phyloP scores from a whole-genome alignment of 2,888 invertebrate species.

The Drosophila fulvimacula region DNA sequence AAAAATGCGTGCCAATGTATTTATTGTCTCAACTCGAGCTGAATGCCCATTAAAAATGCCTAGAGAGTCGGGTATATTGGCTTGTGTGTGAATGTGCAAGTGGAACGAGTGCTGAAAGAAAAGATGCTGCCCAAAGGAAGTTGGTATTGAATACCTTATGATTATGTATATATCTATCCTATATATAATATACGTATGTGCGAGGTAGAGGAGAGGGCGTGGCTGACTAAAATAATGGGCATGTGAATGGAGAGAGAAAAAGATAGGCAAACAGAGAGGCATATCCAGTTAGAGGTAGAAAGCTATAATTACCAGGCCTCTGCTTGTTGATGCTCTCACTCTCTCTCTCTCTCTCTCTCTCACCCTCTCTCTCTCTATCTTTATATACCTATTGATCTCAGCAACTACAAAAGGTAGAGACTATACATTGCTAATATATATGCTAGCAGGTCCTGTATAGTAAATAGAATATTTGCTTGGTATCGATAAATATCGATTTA shows the following conservation, averaged over 20 bases:
- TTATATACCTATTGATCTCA: too few species aligned
- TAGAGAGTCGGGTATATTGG: neutral
- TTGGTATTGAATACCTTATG: neutral
- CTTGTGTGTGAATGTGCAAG: too few species aligned
- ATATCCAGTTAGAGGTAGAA: neutral
- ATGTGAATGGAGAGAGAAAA: neutral
- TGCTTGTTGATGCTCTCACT: neutral
- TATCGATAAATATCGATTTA: neutral
- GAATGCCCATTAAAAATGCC: slow-evolving; percentile 10
- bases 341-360: too few species aligned
- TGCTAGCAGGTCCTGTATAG: neutral
- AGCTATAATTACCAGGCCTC: neutral
- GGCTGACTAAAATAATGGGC: neutral
- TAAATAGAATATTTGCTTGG: neutral
- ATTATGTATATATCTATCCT: too few species aligned
- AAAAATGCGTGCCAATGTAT: slow-evolving; percentile 65
- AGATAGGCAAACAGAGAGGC: neutral
- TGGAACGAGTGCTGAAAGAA: neutral
- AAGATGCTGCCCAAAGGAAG: neutral
- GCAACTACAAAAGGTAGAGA: neutral
- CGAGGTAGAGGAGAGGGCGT: neutral
- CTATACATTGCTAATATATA: neutral
- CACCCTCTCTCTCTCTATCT: too few species aligned
- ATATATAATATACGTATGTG: too few species aligned
- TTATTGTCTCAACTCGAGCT: slow-evolving; percentile 70